A percentile compares a stretch with the other conserved stretches of the same genome.
phyloP scores from a whole-genome alignment of 2,888 invertebrate species.

The Coronaproctus castanopsis region DNA sequence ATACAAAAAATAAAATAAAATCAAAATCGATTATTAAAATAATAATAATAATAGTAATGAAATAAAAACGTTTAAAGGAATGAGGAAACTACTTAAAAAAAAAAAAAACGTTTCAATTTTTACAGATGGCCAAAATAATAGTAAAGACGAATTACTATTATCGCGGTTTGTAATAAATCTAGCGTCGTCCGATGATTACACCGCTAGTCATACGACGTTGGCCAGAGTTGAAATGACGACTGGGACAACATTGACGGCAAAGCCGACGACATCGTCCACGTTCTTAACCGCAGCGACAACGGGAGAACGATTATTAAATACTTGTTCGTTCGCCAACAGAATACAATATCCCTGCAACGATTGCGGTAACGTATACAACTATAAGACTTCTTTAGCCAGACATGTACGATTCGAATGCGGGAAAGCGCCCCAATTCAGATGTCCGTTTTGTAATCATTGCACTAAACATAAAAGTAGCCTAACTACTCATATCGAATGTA shows the following conservation, averaged over 20 bases:
- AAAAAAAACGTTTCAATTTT: neutral
- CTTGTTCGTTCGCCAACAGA: neutral
- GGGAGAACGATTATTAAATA: neutral
- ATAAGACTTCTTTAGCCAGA: slow-evolving; percentile 18
- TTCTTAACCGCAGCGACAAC: neutral
- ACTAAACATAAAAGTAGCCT: slow-evolving; percentile 15
- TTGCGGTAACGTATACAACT: slow-evolving; percentile 15
- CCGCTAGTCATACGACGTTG: neutral
- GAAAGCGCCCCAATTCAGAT: slow-evolving; percentile 20
- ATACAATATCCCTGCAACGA: slow-evolving; percentile 10
- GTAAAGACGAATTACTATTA: slow-evolving; percentile 10
- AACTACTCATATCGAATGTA: slow-evolving; percentile 12
- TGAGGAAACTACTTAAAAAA: too few relatives aligned
- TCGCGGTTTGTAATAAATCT: slow-evolving; percentile 13
- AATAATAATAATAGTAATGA: too few relatives aligned
- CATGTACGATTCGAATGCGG: slow-evolving; percentile 23
- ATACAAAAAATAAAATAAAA: too few relatives aligned
- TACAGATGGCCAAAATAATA: neutral
- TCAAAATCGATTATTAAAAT: too few relatives aligned
- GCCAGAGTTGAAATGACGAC: neutral
- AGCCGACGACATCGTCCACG: neutral
- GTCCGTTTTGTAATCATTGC: slow-evolving; percentile 17
- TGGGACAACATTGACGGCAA: neutral
- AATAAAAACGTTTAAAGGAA: too few relatives aligned
- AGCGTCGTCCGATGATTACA: slow-evolving; percentile 4